Evolutionary conservation across 23 tunicate genomes (phyloP).

Genomic region (Pegea sp.): DNA sequence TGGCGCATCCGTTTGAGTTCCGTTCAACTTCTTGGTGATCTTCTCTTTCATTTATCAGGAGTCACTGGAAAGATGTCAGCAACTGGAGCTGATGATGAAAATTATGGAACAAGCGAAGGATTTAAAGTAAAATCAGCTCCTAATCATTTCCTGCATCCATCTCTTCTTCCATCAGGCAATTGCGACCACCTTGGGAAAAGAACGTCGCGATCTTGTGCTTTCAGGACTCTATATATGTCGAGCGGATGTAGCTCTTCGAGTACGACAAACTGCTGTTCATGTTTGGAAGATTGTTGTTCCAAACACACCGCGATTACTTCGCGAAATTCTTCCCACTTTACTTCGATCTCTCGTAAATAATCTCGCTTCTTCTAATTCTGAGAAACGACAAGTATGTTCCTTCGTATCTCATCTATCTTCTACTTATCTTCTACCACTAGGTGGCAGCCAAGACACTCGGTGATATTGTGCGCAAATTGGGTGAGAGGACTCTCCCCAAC

Average conservation of each 20-base stretch:
- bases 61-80: conserved; percentile 96
- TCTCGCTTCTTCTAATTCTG: conserved; percentile 48
- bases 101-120: conserved; percentile 76
- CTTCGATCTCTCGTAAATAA: conserved; percentile 50
- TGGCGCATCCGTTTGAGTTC: conserved; percentile 93
- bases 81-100: conserved; percentile 81
- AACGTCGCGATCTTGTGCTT: conserved; percentile 48
- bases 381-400: conserved; percentile 56
- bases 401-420: neutral
- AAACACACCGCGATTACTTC: conserved; percentile 69
- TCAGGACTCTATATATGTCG: conserved; percentile 93
- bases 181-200: conserved; percentile 43
- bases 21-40: conserved; percentile 75
- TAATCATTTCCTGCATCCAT: neutral
- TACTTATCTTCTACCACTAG: conserved; percentile 5
- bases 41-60: conserved; percentile 82
- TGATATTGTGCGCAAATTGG: conserved; percentile 82
- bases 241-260: conserved; percentile 60
- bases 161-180: conserved; percentile 18
- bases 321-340: conserved; percentile 86
- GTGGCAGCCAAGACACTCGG: conserved; percentile 94
- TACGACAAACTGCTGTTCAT: conserved; percentile 78
- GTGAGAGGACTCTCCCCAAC: conserved; percentile 94
- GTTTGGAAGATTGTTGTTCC: conserved; percentile 97
- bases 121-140: conserved; percentile 30